Conservation (phyloP, 2,888 invertebrate species). For the Colletes collaris region DNA sequence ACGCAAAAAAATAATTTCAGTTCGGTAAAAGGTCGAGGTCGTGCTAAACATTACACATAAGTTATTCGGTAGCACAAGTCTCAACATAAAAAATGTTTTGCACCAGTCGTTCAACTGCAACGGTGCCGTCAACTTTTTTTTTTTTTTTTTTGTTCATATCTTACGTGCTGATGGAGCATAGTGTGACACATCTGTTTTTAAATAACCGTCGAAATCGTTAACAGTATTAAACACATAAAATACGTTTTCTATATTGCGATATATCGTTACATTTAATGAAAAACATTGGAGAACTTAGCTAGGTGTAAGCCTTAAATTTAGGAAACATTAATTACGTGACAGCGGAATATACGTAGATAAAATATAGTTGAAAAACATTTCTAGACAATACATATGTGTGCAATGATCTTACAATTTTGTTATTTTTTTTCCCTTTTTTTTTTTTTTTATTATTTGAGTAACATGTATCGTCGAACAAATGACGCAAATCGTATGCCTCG, state of each 20-base stretch:
- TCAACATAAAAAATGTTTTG: constrained; percentile 41
- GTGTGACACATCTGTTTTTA: constrained; percentile 43
- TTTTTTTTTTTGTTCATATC: not conserved
- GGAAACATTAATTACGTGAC: constrained; percentile 67
- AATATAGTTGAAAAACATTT: constrained; percentile 52
- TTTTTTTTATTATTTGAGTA: constrained; percentile 30
- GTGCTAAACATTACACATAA: constrained; percentile 41
- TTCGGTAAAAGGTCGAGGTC: constrained; percentile 32
- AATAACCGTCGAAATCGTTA: constrained; percentile 63
- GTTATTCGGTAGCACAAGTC: constrained; percentile 32
- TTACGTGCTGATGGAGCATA: constrained; percentile 29
- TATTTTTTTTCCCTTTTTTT: constrained; percentile 9
- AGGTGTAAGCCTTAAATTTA: constrained; percentile 66
- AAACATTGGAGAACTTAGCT: constrained; percentile 60
- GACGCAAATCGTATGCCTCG: constrained; percentile 40
- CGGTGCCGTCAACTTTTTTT: constrained; percentile 10
- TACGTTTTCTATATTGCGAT: constrained; percentile 60
- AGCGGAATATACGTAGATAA: constrained; percentile 60
- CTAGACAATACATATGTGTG: constrained; percentile 50
- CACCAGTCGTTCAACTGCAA: constrained; percentile 21
- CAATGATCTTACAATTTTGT: constrained; percentile 31
- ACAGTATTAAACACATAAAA: constrained; percentile 65
- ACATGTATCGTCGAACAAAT: constrained; percentile 50
- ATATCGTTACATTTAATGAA: constrained; percentile 58
- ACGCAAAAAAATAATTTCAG: constrained; percentile 62